Evolutionary conservation across 2,113 vertebrate genomes (phyloP).

Genomic region (Trogon surrucura): DNA sequence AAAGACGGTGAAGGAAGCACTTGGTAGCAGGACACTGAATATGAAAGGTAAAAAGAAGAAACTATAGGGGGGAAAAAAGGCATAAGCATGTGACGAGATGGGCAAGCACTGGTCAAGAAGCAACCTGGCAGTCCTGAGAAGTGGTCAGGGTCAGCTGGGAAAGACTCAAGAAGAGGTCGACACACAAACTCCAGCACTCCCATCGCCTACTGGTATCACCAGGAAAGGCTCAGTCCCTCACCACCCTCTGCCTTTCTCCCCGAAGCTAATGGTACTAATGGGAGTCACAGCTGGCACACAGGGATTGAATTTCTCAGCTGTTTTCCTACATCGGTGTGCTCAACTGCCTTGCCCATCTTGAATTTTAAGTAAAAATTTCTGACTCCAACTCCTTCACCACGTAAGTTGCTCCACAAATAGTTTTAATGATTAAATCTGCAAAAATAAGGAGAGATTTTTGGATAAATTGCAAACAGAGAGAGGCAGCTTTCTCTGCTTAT

Average conservation of each 20-base stretch:
- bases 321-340: rapidly evolving
- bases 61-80: not conserved
- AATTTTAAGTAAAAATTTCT: not conserved
- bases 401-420: not conserved
- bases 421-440: not conserved
- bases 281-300: not conserved
- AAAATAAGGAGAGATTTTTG: not conserved
- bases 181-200: not conserved
- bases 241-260: not conserved
- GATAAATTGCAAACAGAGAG: not conserved
- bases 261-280: not conserved
- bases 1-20: not conserved
- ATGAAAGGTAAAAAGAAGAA: not conserved
- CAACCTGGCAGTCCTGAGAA: not conserved
- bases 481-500: not conserved
- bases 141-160: not conserved
- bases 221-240: not conserved
- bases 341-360: not conserved
- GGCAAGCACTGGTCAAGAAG: not conserved
- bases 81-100: not conserved
- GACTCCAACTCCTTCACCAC: not conserved
- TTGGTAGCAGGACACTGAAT: not conserved
- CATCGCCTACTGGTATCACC: not conserved
- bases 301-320: not conserved
- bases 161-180: not conserved